Conservation (phyloP, 2,888 invertebrate genomes). For the Anthophora plumipes region DNA sequence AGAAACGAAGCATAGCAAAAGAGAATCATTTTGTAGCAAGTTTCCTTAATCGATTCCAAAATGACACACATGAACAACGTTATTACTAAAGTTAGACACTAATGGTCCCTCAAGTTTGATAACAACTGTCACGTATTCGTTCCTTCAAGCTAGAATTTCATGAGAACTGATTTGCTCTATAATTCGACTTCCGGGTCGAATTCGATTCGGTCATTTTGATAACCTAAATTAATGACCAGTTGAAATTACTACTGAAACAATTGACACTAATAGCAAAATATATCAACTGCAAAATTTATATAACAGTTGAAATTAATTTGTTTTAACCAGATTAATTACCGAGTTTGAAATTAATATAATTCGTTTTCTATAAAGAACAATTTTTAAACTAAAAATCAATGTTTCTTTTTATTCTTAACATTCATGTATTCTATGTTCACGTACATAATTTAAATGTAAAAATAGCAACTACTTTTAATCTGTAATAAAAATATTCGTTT, state of each 20-base stretch:
- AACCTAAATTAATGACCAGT: not conserved
- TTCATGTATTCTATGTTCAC: too few species aligned
- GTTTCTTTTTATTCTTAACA: too few species aligned
- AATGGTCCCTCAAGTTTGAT: slow-evolving; percentile 15
- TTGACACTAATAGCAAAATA: not conserved
- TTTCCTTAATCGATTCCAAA: slow-evolving; percentile 18
- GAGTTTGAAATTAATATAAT: too few species aligned
- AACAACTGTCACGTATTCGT: slow-evolving; percentile 1
- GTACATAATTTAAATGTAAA: not conserved
- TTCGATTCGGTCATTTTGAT: not conserved
- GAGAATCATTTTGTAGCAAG: not conserved
- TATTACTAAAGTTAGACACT: not conserved
- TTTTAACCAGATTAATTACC: not conserved
- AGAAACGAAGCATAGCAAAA: not conserved
- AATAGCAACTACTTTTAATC: not conserved
- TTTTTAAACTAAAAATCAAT: too few species aligned
- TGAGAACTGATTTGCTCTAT: not conserved
- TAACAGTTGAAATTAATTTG: not conserved
- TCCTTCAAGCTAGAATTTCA: not conserved
- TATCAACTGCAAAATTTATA: not conserved
- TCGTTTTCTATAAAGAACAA: too few species aligned
- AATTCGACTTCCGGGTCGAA: not conserved
- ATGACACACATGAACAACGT: not conserved
- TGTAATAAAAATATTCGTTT: not conserved
- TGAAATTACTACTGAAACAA: not conserved